Conservation (phyloP, 2,797 vertebrate genomes). For the Pseudochirops cupreus region DNA sequence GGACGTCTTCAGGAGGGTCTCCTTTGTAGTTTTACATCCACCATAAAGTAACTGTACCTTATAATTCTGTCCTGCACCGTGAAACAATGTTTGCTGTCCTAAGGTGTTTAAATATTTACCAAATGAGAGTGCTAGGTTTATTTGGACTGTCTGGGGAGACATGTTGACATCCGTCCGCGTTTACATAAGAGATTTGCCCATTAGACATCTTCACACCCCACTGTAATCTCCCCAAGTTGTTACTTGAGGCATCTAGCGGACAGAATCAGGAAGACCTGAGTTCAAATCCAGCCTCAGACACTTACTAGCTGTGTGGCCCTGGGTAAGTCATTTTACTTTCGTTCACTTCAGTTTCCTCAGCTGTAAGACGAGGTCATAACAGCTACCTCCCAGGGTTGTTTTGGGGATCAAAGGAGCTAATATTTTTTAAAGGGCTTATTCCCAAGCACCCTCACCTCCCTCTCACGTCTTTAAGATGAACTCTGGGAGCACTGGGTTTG, state of each 20-base stretch:
- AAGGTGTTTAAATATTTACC: constrained; percentile 42
- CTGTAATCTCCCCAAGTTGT: constrained; percentile 4
- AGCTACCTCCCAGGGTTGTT: neutral
- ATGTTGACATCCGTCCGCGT: constrained; percentile 18
- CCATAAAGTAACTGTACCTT: neutral
- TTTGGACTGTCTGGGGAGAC: constrained; percentile 21
- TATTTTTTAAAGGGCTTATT: neutral
- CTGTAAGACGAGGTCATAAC: neutral
- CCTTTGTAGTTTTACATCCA: constrained; percentile 32
- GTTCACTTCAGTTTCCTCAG: neutral
- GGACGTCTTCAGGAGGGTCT: neutral
- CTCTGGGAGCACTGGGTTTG: neutral
- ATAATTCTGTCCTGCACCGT: neutral
- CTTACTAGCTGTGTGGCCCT: neutral
- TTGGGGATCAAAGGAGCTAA: neutral
- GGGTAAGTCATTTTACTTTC: neutral
- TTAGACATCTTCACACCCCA: neutral
- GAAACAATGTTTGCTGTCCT: constrained; percentile 43
- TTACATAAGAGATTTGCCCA: constrained; percentile 10
- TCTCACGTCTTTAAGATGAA: neutral
- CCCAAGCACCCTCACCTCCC: too few relatives aligned
- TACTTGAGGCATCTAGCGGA: neutral
- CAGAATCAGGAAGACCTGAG: neutral
- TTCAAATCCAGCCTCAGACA: neutral
- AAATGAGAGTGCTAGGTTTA: neutral